A percentile compares a stretch with the other conserved stretches of the same genome.
Conservation (phyloP, 2,113 vertebrate species). For the Poicephalus meyeri region DNA sequence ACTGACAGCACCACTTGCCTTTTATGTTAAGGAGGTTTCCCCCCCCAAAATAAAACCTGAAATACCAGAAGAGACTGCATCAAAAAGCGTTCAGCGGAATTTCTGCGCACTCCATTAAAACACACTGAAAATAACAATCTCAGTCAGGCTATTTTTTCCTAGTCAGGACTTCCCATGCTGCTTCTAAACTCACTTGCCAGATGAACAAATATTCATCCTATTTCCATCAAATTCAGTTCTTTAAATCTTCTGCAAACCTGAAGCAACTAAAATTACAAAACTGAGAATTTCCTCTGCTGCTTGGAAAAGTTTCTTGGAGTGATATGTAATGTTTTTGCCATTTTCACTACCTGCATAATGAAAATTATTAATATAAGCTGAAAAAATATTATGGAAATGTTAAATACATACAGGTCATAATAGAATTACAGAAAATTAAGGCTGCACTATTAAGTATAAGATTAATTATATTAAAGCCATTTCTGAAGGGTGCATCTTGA, state of each 20-base stretch:
- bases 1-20: neutral
- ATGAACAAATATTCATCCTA: neutral
- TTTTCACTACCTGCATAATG: neutral
- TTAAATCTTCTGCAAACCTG: neutral
- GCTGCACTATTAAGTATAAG: accelerated
- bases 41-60: neutral
- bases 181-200: neutral
- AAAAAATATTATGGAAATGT: neutral
- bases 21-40: neutral
- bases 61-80: neutral
- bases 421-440: neutral
- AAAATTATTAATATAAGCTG: neutral
- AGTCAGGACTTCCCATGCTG: neutral
- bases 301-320: neutral
- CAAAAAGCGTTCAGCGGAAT: neutral
- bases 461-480: neutral
- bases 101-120: neutral
- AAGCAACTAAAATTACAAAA: neutral
- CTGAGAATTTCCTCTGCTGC: accelerated
- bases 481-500: neutral
- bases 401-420: neutral
- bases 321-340: neutral
- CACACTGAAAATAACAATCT: neutral
- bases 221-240: neutral
- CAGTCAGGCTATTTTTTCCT: neutral